These are phyloP conservation scores for Tretioscincus oriximinensis DNA, from an alignment of 2,113 vertebrate genomes.

Conservation along the genomic window DNA sequence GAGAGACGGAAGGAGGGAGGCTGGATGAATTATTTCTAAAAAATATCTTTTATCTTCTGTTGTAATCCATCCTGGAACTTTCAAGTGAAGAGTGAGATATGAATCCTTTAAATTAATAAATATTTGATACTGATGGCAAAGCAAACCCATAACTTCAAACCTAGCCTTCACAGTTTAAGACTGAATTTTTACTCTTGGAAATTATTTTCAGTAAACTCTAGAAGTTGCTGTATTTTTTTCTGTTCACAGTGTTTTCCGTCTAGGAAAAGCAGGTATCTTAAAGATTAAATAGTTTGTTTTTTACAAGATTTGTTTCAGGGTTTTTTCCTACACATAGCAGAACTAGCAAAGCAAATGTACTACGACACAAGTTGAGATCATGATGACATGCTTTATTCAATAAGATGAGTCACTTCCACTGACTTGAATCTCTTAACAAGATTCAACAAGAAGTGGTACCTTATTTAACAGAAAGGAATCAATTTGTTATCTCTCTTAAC, in stretches of 20 bases:
- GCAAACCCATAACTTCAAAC: neutral
- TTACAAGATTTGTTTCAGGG: constrained; percentile 12
- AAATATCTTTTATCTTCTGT: too few species aligned
- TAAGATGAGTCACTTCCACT: neutral
- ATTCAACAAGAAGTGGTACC: neutral
- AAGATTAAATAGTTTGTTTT: neutral
- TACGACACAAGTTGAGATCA: constrained; percentile 24
- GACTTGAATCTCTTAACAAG: neutral
- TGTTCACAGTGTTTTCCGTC: neutral
- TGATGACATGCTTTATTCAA: neutral
- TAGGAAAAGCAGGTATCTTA: neutral
- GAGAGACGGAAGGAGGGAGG: too few species aligned
- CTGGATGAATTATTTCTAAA: too few species aligned
- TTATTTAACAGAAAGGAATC: neutral
- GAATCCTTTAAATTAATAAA: too few species aligned
- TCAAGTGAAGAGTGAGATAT: too few species aligned
- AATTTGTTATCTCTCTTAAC: neutral
- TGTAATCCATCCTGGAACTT: too few species aligned
- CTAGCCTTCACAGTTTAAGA: neutral
- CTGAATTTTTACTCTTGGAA: neutral
- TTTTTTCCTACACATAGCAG: neutral
- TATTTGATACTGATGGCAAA: fast-evolving
- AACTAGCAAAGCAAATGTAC: constrained; percentile 9
- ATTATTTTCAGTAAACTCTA: fast-evolving
- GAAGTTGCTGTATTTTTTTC: neutral